Percentiles rank a stretch among this genome's conserved stretches.
Conservation (phyloP, 2,797 vertebrate species). For the Xerus rutilus region DNA sequence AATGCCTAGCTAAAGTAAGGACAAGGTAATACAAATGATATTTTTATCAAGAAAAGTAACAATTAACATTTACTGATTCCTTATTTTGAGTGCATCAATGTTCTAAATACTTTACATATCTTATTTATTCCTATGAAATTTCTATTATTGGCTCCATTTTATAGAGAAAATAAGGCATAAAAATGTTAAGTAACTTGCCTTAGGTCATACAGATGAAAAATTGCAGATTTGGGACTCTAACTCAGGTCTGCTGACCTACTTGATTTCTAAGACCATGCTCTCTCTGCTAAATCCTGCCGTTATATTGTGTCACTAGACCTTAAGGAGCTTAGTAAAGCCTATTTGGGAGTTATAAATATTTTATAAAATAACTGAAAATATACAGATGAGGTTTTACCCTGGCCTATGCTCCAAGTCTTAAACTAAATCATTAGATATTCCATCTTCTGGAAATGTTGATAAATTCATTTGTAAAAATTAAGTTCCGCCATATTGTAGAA, state of each 20-base stretch:
- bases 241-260: neutral
- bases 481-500: constrained; percentile 1
- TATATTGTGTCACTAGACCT: neutral
- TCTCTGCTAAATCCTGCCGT: neutral
- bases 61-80: neutral
- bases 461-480: constrained; percentile 18
- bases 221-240: neutral
- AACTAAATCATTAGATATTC: constrained; percentile 47
- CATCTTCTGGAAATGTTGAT: constrained; percentile 11
- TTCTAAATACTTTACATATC: neutral
- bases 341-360: neutral
- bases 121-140: neutral
- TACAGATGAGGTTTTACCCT: neutral
- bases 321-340: neutral
- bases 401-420: neutral
- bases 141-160: neutral
- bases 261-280: neutral
- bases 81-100: neutral
- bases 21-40: neutral
- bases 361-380: constrained; percentile 6
- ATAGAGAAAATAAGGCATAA: constrained; percentile 2
- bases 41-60: neutral
- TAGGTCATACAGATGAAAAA: neutral
- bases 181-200: neutral
- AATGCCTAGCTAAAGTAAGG: neutral